Evolutionary conservation across 2,888 invertebrate genomes (phyloP).

Genomic region (Drosophila pseudotalamancana): DNA sequence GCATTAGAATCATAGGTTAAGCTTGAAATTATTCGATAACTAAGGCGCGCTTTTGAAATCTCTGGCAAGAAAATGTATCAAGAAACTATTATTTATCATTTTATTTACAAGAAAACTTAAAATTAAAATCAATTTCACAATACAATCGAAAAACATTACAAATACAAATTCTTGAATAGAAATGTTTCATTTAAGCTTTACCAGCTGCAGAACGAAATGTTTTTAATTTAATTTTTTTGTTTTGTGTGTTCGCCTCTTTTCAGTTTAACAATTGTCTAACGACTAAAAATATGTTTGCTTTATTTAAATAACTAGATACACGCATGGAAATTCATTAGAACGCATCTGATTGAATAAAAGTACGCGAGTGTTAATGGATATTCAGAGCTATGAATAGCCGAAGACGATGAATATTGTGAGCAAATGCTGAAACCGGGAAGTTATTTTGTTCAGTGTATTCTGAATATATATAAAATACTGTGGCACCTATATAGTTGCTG

Average conservation of each 20-base stretch:
- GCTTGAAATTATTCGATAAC: conserved; percentile 9
- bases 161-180: conserved; percentile 48
- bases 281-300: conserved; percentile 78
- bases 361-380: conserved; percentile 68
- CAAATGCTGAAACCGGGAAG: conserved; percentile 11
- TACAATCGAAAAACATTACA: conserved; percentile 51
- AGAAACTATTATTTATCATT: conserved; percentile 49
- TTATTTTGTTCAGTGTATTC: background rate
- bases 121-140: conserved; percentile 56
- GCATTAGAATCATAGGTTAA: background rate
- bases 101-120: conserved; percentile 75
- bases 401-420: conserved; percentile 25
- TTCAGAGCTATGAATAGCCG: conserved; percentile 23
- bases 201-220: conserved; percentile 34
- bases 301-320: conserved; percentile 83
- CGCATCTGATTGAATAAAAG: conserved; percentile 70
- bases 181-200: conserved; percentile 34
- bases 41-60: conserved; percentile 6
- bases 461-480: conserved; percentile 57
- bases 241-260: conserved; percentile 37
- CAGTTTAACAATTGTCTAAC: conserved; percentile 81
- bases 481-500: conserved; percentile 68
- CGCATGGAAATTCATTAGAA: conserved; percentile 78
- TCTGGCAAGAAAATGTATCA: background rate
- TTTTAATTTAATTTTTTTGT: conserved; percentile 11